Base-by-base conservation (phyloP, 2,113 vertebrate genomes). In the Dolichallabes microphthalmus region DNA sequence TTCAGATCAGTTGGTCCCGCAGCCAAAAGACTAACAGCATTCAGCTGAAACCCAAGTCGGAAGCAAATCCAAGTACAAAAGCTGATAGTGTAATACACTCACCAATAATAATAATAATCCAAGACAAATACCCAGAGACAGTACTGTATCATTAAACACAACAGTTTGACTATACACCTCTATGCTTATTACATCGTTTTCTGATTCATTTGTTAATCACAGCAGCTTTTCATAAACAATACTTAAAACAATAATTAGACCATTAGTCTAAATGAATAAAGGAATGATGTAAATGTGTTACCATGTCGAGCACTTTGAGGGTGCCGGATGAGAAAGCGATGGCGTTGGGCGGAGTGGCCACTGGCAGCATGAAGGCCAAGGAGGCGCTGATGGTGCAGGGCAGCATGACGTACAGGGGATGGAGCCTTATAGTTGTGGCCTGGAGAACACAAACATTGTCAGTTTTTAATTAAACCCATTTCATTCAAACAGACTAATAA, bases 351-450 rank as follows among this genome's bases (percentile, higher is more conserved):
- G 98, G 96, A 39, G 97, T 98, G 83, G 98, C 98, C 82, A 99
- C 98, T 0, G 98, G 98, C 4, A 99, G 93, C 97, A 98, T 98
- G 93, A 99, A 99, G 2, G 98, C 98, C 90, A 98, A 25, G 0
- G 97, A 97, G 35, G 97, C 90, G 0, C 96, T 77, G 50, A 98
- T 88, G 0, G 97, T 97, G 82, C 96, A 97, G 74, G 98, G 97
- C 76, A 98, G 91, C 98, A 99, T 98, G 89, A 98, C 89, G 0
- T 97, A 98, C 64, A 99, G 95, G 0, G 98, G 98, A 68, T 99
- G 93, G 32, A 98, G 68, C 84, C 94, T 90, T 83, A 98, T 98
- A 0, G 94, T 92, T 69, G 91, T 88, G 27, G 98, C 93, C 98
- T 98, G 15, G 39, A 88, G 68, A 84, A 79, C n/a, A 52, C 52